Conservation (phyloP, 2,113 vertebrate genomes). For the Apteryx owenii region DNA sequence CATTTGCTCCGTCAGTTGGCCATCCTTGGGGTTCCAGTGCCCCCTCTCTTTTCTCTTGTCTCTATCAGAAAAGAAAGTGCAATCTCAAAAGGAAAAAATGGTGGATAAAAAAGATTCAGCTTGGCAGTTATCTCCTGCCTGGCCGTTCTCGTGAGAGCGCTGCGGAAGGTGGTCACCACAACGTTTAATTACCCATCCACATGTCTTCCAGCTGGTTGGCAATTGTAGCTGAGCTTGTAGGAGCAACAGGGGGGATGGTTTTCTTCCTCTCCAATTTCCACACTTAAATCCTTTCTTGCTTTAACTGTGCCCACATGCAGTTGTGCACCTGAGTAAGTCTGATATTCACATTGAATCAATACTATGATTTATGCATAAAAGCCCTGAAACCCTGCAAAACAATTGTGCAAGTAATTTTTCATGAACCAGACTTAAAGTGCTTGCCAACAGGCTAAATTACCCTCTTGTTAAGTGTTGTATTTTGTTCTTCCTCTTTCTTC, state of each 20-base stretch:
- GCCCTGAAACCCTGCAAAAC: conserved; percentile 54
- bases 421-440: conserved; percentile 61
- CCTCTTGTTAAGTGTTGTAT: conserved; percentile 73
- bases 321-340: conserved; percentile 39
- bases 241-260: conserved; percentile 4
- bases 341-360: conserved; percentile 58
- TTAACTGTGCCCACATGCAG: conserved; percentile 6
- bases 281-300: neutral
- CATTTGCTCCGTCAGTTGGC: neutral
- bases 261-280: conserved; percentile 35
- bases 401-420: conserved; percentile 67
- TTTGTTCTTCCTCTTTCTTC: conserved; percentile 75
- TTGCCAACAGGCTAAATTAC: conserved; percentile 77
- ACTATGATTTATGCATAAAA: conserved; percentile 65
- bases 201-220: neutral
- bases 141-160: neutral
- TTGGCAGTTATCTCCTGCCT: neutral
- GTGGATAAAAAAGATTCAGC: neutral
- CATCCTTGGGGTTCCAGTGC: neutral
- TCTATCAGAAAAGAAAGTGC: neutral
- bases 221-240: neutral
- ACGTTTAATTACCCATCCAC: neutral
- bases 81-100: neutral
- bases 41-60: neutral
- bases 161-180: neutral